Percentiles rank a stretch among this genome's conserved stretches.
Evolutionary conservation across 30 jellyfish, hydroid and myxozoan species (phyloP).

Genomic region (Aurelia coerulea): DNA sequence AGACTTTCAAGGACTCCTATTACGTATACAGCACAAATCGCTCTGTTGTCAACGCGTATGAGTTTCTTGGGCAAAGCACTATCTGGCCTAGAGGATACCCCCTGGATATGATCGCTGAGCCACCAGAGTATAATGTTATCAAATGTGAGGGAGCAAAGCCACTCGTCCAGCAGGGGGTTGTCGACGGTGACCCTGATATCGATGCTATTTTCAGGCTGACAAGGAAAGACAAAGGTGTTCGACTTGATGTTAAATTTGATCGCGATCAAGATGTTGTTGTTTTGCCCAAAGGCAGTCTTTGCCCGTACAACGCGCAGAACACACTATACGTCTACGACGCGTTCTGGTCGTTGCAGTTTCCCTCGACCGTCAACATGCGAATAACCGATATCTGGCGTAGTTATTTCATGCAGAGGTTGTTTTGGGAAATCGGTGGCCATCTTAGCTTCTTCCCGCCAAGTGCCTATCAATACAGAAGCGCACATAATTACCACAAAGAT

Average conservation of each 20-base stretch:
- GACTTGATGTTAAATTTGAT: constrained; percentile 85
- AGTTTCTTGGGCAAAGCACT: constrained; percentile 95
- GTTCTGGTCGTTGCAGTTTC: constrained; percentile 81
- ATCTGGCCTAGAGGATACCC: constrained; percentile 99
- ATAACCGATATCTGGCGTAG: constrained; percentile 97
- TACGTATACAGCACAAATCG: constrained; percentile 67
- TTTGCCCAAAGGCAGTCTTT: constrained; percentile 82
- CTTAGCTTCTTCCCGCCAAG: constrained; percentile 94
- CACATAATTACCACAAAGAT: constrained; percentile 84
- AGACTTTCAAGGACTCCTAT: constrained; percentile 56
- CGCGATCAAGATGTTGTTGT: constrained; percentile 78
- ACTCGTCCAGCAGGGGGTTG: constrained; percentile 96
- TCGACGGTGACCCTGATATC: constrained; percentile 96
- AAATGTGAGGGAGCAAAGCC: constrained; percentile 79
- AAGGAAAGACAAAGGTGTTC: constrained; percentile 80
- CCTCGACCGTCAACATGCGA: constrained; percentile 88
- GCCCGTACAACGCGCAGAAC: constrained; percentile 95
- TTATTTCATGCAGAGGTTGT: constrained; percentile 85
- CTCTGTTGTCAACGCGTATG: constrained; percentile 76
- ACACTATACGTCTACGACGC: constrained; percentile 84
- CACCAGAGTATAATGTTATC: constrained; percentile 69
- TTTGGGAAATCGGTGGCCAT: constrained; percentile 98
- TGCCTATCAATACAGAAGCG: constrained; percentile 96
- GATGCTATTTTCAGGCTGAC: constrained; percentile 96
- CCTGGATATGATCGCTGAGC: constrained; percentile 75